Conservation (phyloP, 2,888 invertebrate genomes). For the Cheilosia vulpina region DNA sequence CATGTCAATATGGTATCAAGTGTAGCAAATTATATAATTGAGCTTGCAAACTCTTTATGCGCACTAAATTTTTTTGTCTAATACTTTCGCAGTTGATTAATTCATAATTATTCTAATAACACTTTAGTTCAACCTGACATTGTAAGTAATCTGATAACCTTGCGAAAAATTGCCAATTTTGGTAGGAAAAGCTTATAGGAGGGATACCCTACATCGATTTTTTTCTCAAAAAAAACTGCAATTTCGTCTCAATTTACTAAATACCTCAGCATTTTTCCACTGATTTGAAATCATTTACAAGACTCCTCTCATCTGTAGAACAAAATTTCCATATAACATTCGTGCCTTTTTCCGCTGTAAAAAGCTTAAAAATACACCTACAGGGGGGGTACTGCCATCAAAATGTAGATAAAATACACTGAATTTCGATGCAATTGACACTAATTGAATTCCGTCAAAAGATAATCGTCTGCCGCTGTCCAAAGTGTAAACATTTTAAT, state of each 20-base stretch:
- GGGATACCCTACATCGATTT: background rate
- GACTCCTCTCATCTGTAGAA: background rate
- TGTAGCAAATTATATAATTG: too few species aligned
- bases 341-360: background rate
- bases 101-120: too few species aligned
- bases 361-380: conserved; percentile 35
- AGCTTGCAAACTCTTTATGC: too few species aligned
- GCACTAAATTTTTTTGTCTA: too few species aligned
- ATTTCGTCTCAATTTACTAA: background rate
- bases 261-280: background rate
- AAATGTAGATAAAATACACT: conserved; percentile 31
- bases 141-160: too few species aligned
- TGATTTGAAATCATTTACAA: background rate
- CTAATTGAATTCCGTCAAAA: conserved; percentile 16
- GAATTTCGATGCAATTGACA: conserved; percentile 1
- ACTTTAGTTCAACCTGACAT: too few species aligned
- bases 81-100: too few species aligned
- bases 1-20: too few species aligned
- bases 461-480: background rate
- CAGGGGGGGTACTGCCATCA: conserved; percentile 40
- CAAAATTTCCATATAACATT: background rate
- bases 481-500: conserved; percentile 12
- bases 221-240: background rate
- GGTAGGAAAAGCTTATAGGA: background rate
- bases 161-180: conserved; percentile 1